Percentiles rank a stretch among this genome's conserved stretches.
Evolutionary conservation across 2,888 invertebrate species (phyloP).

Genomic region (Aethes cnicana): DNA sequence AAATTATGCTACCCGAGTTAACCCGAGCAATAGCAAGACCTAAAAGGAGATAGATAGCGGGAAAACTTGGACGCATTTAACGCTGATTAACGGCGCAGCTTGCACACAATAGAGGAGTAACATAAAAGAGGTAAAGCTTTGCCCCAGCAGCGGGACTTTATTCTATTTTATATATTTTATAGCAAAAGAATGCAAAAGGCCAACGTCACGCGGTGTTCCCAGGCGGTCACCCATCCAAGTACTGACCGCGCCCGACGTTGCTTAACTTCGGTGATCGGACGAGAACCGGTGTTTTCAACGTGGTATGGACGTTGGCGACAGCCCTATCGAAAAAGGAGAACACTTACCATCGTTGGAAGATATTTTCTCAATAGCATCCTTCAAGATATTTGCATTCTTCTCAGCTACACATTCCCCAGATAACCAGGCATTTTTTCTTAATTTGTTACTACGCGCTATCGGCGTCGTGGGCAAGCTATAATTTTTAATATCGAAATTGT

Average conservation of each 20-base stretch:
- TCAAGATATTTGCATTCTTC: conserved; percentile 38
- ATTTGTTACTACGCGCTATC: conserved; percentile 79
- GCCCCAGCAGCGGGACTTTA: too few species aligned
- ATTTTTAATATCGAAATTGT: conserved; percentile 74
- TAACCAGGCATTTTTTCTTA: conserved; percentile 80
- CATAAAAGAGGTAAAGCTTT: too few species aligned
- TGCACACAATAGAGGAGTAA: too few species aligned
- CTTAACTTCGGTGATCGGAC: conserved; percentile 76
- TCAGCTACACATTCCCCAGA: conserved; percentile 61
- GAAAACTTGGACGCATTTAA: too few species aligned
- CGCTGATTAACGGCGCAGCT: too few species aligned
- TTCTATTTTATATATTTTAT: too few species aligned
- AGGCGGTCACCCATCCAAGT: conserved; percentile 64
- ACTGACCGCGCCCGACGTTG: conserved; percentile 71
- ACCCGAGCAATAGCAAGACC: too few species aligned
- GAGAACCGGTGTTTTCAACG: conserved; percentile 73
- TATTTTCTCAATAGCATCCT: conserved; percentile 33
- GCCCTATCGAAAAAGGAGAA: too few species aligned
- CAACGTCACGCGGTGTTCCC: conserved; percentile 53
- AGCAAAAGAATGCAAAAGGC: conserved; percentile 38
- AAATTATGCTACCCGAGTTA: too few species aligned
- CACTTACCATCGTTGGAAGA: too few species aligned
- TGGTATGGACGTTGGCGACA: conserved; percentile 61
- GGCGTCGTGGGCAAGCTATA: conserved; percentile 78
- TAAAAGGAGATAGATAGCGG: too few species aligned